A percentile compares a stretch with the other conserved stretches of the same genome.
These are phyloP conservation scores for Trissolcus brochymenae DNA, from an alignment of 2,888 invertebrate genomes.

Conservation along the genomic window DNA sequence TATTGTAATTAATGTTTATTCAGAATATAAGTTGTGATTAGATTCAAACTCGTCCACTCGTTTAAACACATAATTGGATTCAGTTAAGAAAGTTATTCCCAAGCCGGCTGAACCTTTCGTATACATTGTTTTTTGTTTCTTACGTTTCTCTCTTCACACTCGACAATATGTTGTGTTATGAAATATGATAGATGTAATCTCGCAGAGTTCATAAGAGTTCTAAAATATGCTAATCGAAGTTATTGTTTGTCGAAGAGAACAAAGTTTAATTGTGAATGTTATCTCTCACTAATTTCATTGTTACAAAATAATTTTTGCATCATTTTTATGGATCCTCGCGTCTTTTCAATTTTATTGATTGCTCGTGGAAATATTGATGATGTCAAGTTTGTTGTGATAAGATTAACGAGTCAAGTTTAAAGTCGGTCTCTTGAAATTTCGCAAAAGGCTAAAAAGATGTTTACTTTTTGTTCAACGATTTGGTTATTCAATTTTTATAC, in stretches of 20 bases:
- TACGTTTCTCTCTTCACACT: neutral
- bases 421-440: too few species aligned
- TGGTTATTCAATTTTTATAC: too few species aligned
- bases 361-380: neutral
- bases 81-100: too few species aligned
- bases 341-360: neutral
- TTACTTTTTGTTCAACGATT: too few species aligned
- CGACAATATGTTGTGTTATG: conserved; percentile 5
- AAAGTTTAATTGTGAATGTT: conserved; percentile 2
- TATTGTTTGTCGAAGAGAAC: conserved; percentile 11
- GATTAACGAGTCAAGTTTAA: too few species aligned
- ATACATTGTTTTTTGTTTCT: neutral
- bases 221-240: conserved; percentile 16
- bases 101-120: neutral
- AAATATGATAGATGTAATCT: conserved; percentile 10
- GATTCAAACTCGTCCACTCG: neutral
- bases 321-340: too few species aligned
- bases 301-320: conserved; percentile 11
- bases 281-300: neutral
- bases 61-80: neutral
- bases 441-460: too few species aligned
- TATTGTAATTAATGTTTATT: too few species aligned
- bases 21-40: too few species aligned
- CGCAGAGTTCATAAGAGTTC: neutral
- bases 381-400: conserved; percentile 3